Evolutionary conservation across 2,888 invertebrate genomes (phyloP).

Genomic region (Pyralis farinalis): DNA sequence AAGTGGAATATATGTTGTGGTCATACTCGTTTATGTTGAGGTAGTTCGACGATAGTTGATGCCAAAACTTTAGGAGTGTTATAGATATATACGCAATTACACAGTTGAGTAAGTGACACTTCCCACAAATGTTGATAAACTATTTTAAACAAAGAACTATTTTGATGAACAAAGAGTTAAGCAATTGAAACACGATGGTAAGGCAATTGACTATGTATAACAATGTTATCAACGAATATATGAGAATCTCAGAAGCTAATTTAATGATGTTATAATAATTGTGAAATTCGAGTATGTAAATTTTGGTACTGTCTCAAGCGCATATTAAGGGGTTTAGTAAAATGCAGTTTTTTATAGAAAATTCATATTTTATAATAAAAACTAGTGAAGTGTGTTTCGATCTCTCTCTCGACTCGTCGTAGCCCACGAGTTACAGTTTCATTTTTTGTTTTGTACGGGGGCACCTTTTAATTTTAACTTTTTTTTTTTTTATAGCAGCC

Average conservation of each 20-base stretch:
- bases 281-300: constrained; percentile 2
- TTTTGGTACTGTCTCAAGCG: not conserved
- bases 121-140: constrained; percentile 2
- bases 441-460: too few relatives aligned
- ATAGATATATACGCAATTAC: not conserved
- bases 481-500: too few relatives aligned
- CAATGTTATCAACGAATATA: constrained; percentile 19
- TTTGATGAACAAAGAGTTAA: constrained; percentile 1
- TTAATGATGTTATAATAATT: constrained; percentile 9
- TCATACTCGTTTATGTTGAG: too few relatives aligned
- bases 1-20: too few relatives aligned
- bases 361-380: too few relatives aligned
- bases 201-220: constrained; percentile 11
- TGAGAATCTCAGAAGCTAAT: constrained; percentile 11
- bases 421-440: too few relatives aligned
- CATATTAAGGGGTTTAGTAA: too few relatives aligned
- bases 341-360: too few relatives aligned
- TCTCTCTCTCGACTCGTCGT: too few relatives aligned
- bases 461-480: too few relatives aligned
- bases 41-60: not conserved
- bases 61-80: not conserved
- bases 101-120: constrained; percentile 4
- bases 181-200: not conserved
- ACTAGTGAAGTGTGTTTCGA: too few relatives aligned
- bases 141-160: not conserved